These are phyloP conservation scores for fruit fly (Drosophila melanogaster) DNA, from an alignment of 1,140 invertebrate genomes.

Conservation along the genomic window DNA sequence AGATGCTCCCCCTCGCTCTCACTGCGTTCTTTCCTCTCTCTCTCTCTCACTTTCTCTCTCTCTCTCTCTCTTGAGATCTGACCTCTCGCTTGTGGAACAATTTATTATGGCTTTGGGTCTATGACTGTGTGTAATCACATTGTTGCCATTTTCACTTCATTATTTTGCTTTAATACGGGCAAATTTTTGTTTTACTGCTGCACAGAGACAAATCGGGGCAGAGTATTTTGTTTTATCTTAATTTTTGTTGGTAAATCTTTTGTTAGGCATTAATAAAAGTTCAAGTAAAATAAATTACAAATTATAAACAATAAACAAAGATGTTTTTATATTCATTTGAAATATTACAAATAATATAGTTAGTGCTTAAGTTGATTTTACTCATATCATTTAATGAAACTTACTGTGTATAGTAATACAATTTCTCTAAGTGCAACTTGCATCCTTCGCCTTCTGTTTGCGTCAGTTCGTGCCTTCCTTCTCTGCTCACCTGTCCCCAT, in stretches of 20 bases:
- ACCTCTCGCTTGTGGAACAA: slow-evolving; percentile 39
- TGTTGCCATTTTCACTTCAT: slow-evolving; percentile 84
- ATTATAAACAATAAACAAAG: too few species aligned
- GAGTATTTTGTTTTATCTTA: too few species aligned
- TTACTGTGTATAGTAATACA: neutral
- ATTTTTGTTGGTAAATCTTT: neutral
- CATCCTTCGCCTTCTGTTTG: slow-evolving; percentile 61
- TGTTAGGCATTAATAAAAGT: too few species aligned
- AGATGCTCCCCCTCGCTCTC: slow-evolving; percentile 23
- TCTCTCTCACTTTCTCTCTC: slow-evolving; percentile 12
- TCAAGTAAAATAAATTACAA: too few species aligned
- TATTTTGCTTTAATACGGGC: slow-evolving; percentile 80
- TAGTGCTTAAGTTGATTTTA: too few species aligned
- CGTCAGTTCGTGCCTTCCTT: slow-evolving; percentile 37
- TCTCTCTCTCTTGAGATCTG: slow-evolving; percentile 6
- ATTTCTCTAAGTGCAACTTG: neutral
- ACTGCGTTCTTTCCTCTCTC: slow-evolving; percentile 3
- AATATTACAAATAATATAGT: too few species aligned
- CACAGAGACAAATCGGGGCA: slow-evolving; percentile 7
- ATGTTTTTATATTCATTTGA: too few species aligned
- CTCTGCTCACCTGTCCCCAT: slow-evolving; percentile 4
- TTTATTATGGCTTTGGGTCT: slow-evolving; percentile 75
- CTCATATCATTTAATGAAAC: too few species aligned
- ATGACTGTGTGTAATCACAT: slow-evolving; percentile 80
- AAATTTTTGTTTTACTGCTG: slow-evolving; percentile 77